phyloP scores from a whole-genome alignment of 1,140 invertebrate species.

The Drosophila serrata region DNA sequence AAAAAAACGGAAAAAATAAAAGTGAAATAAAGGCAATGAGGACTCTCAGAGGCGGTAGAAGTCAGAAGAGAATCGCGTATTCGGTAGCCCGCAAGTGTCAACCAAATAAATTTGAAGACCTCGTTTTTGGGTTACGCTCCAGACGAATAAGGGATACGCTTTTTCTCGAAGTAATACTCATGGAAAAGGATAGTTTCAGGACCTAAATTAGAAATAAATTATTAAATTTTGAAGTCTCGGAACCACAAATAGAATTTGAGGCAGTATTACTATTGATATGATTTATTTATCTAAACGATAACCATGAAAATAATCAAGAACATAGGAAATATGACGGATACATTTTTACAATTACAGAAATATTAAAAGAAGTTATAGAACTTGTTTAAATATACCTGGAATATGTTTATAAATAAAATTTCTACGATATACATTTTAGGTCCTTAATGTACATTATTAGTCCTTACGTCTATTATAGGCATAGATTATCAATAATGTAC shows the following conservation, averaged over 20 bases:
- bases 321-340: too few relatives aligned
- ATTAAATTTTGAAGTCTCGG: too few relatives aligned
- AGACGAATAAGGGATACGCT: constrained; percentile 8
- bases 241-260: too few relatives aligned
- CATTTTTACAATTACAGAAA: too few relatives aligned
- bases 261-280: not conserved
- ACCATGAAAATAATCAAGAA: too few relatives aligned
- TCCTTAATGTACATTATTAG: too few relatives aligned
- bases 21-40: constrained; percentile 59
- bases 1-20: constrained; percentile 43
- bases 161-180: too few relatives aligned
- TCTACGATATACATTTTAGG: too few relatives aligned
- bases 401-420: not conserved
- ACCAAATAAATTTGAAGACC: constrained; percentile 45
- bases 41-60: constrained; percentile 32
- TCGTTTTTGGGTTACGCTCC: not conserved
- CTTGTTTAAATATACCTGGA: not conserved
- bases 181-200: too few relatives aligned
- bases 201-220: too few relatives aligned
- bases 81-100: constrained; percentile 51
- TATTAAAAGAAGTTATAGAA: not conserved
- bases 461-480: too few relatives aligned
- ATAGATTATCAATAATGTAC: too few relatives aligned
- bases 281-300: not conserved
- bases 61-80: constrained; percentile 48